Base-by-base conservation (phyloP, 2,113 vertebrate species). In the Caloenas nicobarica region DNA sequence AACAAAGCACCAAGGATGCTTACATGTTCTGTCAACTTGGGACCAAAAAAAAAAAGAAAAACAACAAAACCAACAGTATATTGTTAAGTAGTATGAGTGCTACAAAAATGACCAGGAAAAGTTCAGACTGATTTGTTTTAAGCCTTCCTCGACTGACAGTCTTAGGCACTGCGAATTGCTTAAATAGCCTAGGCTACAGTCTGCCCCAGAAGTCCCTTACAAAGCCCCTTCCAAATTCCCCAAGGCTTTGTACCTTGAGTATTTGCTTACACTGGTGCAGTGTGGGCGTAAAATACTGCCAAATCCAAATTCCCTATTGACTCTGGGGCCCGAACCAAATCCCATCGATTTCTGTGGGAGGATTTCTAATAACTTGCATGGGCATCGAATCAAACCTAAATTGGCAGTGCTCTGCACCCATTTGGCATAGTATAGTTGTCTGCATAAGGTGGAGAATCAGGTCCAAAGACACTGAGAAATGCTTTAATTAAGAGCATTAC, bases 321-420 rank as follows among this genome's bases (percentile, higher is more conserved):
- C 61, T 94, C 23, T 65, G 77, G 77, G 77, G 69, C 50, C 76
- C 68, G 83, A 93, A 96, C 90, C 86, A 96, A 94, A 91, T 84
- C 86, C 88, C 50, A 81, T 83, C 3, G 48, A 96, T 84, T 90
- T 84, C 88, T 1, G 88, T 86, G 80, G 95, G 95, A 97, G 93
- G 88, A 86, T 94, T 97, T 91, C 92, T 94, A 95, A 92, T 96
- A 83, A 92, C 93, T 95, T 71, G 69, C 90, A 92, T 33, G 90
- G 96, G 93, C 92, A 96, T 60, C 48, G 88, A 96, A 93, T 92
- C 96, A 97, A 97, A 86, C 82, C 76, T 81, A 74, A 95, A 90
- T 94, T 97, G 95, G 96, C 95, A 95, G 80, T 71, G 65, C 69
- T 93, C 71, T 93, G 82, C 76, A 84, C 76, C 88, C 93, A 86